phyloP scores from a whole-genome alignment of 2,113 vertebrate genomes.

The Spermophilus dauricus region DNA sequence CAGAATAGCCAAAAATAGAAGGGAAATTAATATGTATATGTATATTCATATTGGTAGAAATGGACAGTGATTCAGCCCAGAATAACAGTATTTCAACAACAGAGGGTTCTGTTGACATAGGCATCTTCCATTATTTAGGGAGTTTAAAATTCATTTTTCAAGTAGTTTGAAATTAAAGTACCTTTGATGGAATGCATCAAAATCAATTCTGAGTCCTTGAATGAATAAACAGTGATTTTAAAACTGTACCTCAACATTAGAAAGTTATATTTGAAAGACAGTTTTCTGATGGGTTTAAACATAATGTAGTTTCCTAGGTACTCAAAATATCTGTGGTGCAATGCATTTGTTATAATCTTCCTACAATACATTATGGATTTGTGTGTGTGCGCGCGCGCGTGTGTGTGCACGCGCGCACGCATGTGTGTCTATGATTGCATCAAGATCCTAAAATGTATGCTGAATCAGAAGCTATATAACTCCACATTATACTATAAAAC shows the following conservation, averaged over 20 bases:
- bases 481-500: background rate
- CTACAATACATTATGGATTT: background rate
- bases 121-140: background rate
- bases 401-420: too few species aligned
- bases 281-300: constrained; percentile 44
- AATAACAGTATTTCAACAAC: background rate
- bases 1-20: background rate
- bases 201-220: constrained; percentile 2
- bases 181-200: background rate
- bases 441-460: background rate
- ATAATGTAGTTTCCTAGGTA: background rate
- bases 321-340: background rate
- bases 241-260: background rate
- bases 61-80: background rate
- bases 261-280: background rate
- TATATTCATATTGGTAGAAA: background rate
- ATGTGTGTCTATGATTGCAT: background rate
- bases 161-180: background rate
- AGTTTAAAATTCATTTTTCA: background rate
- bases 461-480: background rate
- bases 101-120: background rate
- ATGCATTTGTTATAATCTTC: background rate
- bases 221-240: background rate
- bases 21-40: background rate
- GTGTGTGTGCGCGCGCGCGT: too few species aligned